Percentiles rank a stretch among this genome's conserved stretches.
Conservation (phyloP, 2,113 vertebrate species). For the Notechis scutatus region DNA sequence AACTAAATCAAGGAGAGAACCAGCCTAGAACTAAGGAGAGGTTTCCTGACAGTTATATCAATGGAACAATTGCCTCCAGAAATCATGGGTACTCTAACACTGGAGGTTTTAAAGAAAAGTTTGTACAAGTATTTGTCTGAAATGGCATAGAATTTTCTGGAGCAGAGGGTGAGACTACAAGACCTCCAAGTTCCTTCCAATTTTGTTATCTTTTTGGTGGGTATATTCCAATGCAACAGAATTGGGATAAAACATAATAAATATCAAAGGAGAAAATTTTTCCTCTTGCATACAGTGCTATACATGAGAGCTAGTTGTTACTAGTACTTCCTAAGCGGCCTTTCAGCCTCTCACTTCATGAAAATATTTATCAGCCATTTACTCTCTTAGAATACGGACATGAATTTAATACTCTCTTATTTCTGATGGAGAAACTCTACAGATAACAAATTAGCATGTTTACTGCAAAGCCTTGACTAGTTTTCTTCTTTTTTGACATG, state of each 20-base stretch:
- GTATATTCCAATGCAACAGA: neutral
- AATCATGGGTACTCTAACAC: no score
- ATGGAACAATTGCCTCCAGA: no score
- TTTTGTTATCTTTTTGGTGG: neutral
- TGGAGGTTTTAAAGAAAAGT: no score
- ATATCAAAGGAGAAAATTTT: neutral
- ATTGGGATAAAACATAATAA: neutral
- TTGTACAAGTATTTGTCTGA: neutral
- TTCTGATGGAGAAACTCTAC: neutral
- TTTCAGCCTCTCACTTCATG: neutral
- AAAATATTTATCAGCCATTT: neutral
- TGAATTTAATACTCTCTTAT: neutral
- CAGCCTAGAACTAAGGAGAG: neutral
- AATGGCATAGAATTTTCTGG: neutral
- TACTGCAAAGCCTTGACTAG: no score
- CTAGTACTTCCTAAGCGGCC: neutral
- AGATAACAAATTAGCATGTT: neutral
- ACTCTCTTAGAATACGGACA: neutral
- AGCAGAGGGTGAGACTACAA: neutral
- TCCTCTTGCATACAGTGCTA: neutral
- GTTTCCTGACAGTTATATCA: neutral
- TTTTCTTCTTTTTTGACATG: neutral
- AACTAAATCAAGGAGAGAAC: neutral
- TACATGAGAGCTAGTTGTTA: neutral
- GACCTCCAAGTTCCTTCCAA: neutral